phyloP scores from a whole-genome alignment of 2,797 vertebrate genomes.

The Nannoperca australis region DNA sequence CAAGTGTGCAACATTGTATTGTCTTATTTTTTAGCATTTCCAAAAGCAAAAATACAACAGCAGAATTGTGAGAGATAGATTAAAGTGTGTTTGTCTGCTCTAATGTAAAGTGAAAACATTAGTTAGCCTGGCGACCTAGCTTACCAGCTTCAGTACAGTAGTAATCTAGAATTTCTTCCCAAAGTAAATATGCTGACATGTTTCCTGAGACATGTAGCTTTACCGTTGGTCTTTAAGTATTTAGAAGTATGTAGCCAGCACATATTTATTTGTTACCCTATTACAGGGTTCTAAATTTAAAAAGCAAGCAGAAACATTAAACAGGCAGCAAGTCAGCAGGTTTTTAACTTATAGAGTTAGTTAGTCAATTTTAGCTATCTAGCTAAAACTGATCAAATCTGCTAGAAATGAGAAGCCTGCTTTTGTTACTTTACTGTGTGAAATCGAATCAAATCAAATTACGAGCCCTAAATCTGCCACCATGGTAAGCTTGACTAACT shows the following conservation, averaged over 20 bases:
- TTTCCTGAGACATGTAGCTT: no score
- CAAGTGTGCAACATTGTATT: not conserved
- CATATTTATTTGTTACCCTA: not conserved
- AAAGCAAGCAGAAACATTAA: no score
- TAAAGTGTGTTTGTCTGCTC: no score
- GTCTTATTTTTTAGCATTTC: not conserved
- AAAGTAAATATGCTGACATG: not conserved
- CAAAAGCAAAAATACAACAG: not conserved
- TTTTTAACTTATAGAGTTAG: not conserved
- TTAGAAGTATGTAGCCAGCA: not conserved
- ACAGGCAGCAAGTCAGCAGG: not conserved
- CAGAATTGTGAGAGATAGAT: not conserved
- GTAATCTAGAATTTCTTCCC: no score
- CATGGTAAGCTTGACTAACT: not conserved
- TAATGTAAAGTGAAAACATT: no score
- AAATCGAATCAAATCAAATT: not conserved
- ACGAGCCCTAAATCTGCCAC: not conserved
- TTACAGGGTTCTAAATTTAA: no score
- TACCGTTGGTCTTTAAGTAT: no score
- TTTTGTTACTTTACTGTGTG: not conserved
- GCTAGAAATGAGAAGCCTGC: not conserved
- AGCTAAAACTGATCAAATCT: not conserved
- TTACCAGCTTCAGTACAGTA: no score
- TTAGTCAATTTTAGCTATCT: no score
- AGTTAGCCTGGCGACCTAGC: no score